These are phyloP conservation scores for Anomalospiza imberbis DNA, from an alignment of 2,797 vertebrate species.

Conservation along the genomic window DNA sequence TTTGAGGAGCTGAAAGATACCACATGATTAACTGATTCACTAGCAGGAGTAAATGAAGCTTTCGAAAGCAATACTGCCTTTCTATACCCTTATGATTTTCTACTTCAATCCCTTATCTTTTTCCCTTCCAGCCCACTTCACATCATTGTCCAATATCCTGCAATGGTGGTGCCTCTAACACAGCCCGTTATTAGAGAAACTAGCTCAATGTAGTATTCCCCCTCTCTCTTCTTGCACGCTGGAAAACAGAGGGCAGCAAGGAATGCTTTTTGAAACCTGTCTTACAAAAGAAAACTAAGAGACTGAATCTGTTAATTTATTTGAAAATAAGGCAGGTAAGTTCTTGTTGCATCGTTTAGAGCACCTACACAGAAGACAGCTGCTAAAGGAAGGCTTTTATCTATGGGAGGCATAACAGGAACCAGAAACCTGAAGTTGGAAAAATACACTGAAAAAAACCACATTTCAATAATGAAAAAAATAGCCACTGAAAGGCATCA, in stretches of 20 bases:
- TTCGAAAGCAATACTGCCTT: background rate
- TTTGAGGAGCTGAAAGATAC: background rate
- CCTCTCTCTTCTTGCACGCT: background rate
- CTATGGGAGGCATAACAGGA: background rate
- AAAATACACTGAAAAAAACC: background rate
- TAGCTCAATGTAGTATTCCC: background rate
- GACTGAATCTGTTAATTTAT: background rate
- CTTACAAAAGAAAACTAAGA: background rate
- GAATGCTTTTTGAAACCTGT: background rate
- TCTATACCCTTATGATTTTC: background rate
- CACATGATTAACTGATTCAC: background rate
- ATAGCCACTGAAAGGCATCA: background rate
- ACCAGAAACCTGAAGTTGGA: background rate
- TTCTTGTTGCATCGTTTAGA: background rate
- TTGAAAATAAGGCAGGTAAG: background rate
- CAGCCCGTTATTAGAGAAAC: accelerated
- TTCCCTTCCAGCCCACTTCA: background rate
- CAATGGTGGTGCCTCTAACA: background rate
- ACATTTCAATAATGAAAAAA: background rate
- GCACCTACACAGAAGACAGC: background rate
- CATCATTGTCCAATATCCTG: background rate
- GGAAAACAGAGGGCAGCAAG: background rate
- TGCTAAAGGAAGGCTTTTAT: background rate
- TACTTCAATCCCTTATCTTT: background rate
- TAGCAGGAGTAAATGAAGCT: background rate